A percentile compares a stretch with the other conserved stretches of the same genome.
Conservation (phyloP, 2,113 vertebrate genomes). For the Poeciliopsis occidentalis region DNA sequence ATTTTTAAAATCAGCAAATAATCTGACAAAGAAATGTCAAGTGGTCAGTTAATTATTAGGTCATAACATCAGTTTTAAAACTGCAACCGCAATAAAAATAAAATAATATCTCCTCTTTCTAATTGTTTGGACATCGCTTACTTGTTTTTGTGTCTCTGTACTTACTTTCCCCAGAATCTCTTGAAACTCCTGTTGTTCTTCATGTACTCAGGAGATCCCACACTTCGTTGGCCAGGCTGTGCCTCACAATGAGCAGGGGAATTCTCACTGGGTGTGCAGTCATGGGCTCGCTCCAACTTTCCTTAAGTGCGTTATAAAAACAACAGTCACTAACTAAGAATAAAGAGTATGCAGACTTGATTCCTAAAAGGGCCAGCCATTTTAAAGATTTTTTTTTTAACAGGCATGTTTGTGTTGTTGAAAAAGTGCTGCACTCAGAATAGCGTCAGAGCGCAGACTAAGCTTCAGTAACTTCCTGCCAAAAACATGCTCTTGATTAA, state of each 20-base stretch:
- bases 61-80: no score
- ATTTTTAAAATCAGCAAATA: no score
- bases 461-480: constrained; percentile 9
- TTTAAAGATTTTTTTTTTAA: background rate
- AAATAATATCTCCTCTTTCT: background rate
- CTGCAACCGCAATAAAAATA: no score
- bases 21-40: no score
- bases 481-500: constrained; percentile 21
- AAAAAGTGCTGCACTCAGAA: constrained; percentile 5
- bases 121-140: background rate
- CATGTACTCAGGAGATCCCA: constrained; percentile 87
- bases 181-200: constrained; percentile 94
- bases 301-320: constrained; percentile 73
- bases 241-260: constrained; percentile 83
- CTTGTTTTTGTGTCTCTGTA: constrained; percentile 22
- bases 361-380: background rate
- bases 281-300: constrained; percentile 82
- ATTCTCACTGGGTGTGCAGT: constrained; percentile 78
- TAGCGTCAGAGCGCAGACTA: constrained; percentile 21
- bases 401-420: constrained; percentile 3
- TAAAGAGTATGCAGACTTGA: background rate
- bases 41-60: no score
- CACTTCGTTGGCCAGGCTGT: constrained; percentile 83
- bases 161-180: constrained; percentile 98
- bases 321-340: constrained; percentile 18